Conservation (phyloP, 2,113 vertebrate genomes). For the Xerus inauris region DNA sequence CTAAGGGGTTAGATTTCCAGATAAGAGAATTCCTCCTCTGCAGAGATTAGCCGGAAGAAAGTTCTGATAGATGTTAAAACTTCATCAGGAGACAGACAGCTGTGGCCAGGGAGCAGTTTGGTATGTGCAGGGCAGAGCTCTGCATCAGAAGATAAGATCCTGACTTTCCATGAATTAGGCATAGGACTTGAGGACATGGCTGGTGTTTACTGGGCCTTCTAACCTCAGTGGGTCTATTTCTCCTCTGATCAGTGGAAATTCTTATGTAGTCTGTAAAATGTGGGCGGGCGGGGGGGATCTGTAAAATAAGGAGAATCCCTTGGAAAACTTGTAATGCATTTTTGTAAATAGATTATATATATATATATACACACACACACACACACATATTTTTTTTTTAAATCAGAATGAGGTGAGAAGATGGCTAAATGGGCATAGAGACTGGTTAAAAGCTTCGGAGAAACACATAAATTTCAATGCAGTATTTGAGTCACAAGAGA, state of each 20-base stretch:
- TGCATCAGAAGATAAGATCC: neutral
- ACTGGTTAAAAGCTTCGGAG: neutral
- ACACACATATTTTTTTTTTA: neutral
- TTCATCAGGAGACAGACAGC: neutral
- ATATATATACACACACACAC: no score
- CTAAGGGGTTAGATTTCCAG: slow-evolving; percentile 64
- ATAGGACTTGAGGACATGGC: neutral
- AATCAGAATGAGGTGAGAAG: neutral
- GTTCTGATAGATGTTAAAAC: slow-evolving; percentile 1
- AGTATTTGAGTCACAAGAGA: neutral
- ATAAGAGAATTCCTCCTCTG: slow-evolving; percentile 28
- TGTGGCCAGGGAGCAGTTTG: neutral
- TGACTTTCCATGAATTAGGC: neutral
- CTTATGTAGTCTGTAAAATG: neutral
- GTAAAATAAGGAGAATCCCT: neutral
- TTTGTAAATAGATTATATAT: neutral
- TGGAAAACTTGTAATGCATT: neutral
- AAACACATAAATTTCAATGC: neutral
- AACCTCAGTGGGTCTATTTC: neutral
- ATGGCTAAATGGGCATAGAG: neutral
- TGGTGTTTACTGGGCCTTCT: neutral
- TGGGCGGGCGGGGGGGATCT: neutral
- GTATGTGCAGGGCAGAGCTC: neutral
- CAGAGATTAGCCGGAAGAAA: slow-evolving; percentile 29
- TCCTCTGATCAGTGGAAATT: neutral